These are phyloP conservation scores for Coptodon bakossiorum DNA, from an alignment of 2,113 vertebrate genomes.

Conservation along the genomic window DNA sequence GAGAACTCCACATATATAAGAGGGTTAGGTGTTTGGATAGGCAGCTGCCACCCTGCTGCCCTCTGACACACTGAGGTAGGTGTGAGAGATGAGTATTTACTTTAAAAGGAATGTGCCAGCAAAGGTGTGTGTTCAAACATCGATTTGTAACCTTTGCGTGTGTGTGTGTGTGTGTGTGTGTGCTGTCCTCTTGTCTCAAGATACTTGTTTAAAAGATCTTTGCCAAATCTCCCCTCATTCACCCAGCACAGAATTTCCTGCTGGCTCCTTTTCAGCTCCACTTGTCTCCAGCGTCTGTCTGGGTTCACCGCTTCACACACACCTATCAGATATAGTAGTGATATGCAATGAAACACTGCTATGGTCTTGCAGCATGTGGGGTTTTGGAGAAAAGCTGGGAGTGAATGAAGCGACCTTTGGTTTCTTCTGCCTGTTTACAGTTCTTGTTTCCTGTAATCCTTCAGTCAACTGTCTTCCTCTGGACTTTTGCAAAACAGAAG, in stretches of 20 bases:
- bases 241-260: background rate
- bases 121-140: background rate
- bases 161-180: background rate
- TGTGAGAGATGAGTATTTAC: slow-evolving; percentile 67
- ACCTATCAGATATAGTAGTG: background rate
- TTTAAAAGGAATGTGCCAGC: slow-evolving; percentile 42
- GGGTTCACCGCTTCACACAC: background rate
- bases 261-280: background rate
- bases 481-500: background rate
- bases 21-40: slow-evolving; percentile 37
- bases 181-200: background rate
- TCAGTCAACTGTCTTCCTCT: background rate
- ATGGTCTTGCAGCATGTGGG: background rate
- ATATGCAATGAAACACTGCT: background rate
- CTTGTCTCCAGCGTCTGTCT: slow-evolving; percentile 7
- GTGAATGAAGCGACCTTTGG: background rate
- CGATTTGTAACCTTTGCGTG: background rate
- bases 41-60: slow-evolving; percentile 30
- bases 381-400: background rate
- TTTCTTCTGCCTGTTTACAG: background rate
- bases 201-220: slow-evolving; percentile 18
- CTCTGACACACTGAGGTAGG: slow-evolving; percentile 33
- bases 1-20: background rate
- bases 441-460: background rate
- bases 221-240: slow-evolving; percentile 9